Percentiles rank a stretch among this genome's conserved stretches.
These are phyloP conservation scores for Colius striatus DNA, from an alignment of 2,113 vertebrate genomes.

Conservation along the genomic window DNA sequence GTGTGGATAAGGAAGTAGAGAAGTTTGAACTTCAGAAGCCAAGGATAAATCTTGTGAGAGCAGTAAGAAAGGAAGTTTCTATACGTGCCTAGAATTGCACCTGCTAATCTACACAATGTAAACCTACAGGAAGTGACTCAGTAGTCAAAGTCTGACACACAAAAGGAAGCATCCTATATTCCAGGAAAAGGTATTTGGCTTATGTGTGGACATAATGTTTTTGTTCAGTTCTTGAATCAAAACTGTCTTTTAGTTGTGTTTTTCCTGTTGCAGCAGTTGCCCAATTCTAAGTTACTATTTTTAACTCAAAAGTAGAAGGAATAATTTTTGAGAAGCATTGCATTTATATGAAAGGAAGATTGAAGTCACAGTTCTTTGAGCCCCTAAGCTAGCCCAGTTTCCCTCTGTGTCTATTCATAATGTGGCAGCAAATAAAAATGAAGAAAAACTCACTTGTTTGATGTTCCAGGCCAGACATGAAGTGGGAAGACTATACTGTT, in stretches of 20 bases:
- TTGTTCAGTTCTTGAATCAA: slow-evolving; percentile 14
- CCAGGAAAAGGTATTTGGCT: slow-evolving; percentile 57
- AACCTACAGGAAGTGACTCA: slow-evolving; percentile 75
- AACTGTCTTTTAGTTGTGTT: neutral
- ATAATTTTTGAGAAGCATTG: neutral
- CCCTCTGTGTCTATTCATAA: neutral
- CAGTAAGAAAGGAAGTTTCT: slow-evolving; percentile 53
- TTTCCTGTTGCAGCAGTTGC: neutral
- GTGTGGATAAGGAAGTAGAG: neutral
- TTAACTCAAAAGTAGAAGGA: slow-evolving; percentile 20
- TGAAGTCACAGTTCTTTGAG: neutral
- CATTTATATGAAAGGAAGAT: neutral
- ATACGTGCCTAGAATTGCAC: slow-evolving; percentile 69
- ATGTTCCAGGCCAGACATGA: neutral
- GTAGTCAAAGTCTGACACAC: slow-evolving; percentile 53
- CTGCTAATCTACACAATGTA: slow-evolving; percentile 71
- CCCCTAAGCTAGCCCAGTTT: neutral
- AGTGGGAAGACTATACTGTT: neutral
- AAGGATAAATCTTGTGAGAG: slow-evolving; percentile 1
- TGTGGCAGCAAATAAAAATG: neutral
- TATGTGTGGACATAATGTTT: slow-evolving; percentile 21
- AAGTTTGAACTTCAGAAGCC: neutral
- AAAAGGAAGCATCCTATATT: slow-evolving; percentile 68
- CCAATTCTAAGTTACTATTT: slow-evolving; percentile 11
- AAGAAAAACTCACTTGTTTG: neutral